phyloP scores from a whole-genome alignment of 2,888 invertebrate genomes.

The Sthenelais limicola region DNA sequence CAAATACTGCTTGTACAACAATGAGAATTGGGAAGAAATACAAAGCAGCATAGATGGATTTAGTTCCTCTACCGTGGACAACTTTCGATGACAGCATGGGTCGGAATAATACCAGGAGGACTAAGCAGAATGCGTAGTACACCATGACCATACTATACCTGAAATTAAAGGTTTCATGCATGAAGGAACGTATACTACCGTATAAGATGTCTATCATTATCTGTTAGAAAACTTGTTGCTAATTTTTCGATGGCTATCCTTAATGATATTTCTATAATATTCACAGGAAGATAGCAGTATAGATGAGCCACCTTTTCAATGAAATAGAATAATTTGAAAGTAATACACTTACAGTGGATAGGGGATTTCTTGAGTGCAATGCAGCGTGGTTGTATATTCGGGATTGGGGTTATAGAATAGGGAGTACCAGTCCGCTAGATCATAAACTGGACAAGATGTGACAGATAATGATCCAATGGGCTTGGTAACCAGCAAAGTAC shows the following conservation, averaged over 20 bases:
- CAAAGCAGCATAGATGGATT: constrained; percentile 91
- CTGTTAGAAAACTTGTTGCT: too few relatives aligned
- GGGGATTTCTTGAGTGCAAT: constrained; percentile 98
- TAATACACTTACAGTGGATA: constrained; percentile 94
- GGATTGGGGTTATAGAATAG: constrained; percentile 94
- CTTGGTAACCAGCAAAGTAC: constrained; percentile 85
- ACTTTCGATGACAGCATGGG: constrained; percentile 80
- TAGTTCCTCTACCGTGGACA: constrained; percentile 65
- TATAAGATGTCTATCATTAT: too few relatives aligned
- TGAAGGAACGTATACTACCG: too few relatives aligned
- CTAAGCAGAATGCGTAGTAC: constrained; percentile 87
- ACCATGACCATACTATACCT: constrained; percentile 94
- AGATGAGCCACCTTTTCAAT: too few relatives aligned
- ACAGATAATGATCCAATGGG: constrained; percentile 85
- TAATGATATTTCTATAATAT: too few relatives aligned
- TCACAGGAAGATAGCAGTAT: too few relatives aligned
- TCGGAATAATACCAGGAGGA: constrained; percentile 84
- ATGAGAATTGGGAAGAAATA: constrained; percentile 94
- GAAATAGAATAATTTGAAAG: too few relatives aligned
- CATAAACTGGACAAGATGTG: constrained; percentile 84
- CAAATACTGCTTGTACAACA: constrained; percentile 88
- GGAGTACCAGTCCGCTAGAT: constrained; percentile 97
- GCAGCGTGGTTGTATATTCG: constrained; percentile 88
- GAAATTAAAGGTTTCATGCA: constrained; percentile 70
- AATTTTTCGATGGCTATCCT: too few relatives aligned